These are phyloP conservation scores for Microtus pennsylvanicus DNA, from an alignment of 2,113 vertebrate genomes.

Conservation along the genomic window DNA sequence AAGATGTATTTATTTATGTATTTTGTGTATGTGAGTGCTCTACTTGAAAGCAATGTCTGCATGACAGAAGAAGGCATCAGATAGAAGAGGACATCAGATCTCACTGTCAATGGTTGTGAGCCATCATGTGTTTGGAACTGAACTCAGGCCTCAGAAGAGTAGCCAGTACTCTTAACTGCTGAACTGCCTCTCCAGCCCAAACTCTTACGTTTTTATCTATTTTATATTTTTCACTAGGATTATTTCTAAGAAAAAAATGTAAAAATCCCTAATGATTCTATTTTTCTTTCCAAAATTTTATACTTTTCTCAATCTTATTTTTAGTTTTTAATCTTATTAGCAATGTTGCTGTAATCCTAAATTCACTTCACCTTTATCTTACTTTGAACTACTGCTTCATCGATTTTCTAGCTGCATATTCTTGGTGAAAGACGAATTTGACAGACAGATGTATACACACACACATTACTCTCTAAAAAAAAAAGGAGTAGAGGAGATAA, in stretches of 20 bases:
- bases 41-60: neutral
- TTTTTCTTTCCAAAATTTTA: neutral
- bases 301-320: neutral
- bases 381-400: neutral
- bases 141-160: neutral
- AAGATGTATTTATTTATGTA: neutral
- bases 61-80: neutral
- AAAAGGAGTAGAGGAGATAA: neutral
- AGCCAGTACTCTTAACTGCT: neutral
- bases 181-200: neutral
- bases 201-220: neutral
- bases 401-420: neutral
- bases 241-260: neutral
- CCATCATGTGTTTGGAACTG: neutral
- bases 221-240: neutral
- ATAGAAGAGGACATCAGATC: neutral
- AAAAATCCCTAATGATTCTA: neutral
- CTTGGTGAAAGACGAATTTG: neutral
- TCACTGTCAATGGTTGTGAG: neutral
- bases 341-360: neutral
- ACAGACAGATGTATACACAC: neutral
- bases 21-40: neutral
- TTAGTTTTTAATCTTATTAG: neutral
- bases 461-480: neutral
- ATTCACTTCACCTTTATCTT: neutral